Conservation (phyloP, 1,140 invertebrate species). For the Drosophila pandora region DNA sequence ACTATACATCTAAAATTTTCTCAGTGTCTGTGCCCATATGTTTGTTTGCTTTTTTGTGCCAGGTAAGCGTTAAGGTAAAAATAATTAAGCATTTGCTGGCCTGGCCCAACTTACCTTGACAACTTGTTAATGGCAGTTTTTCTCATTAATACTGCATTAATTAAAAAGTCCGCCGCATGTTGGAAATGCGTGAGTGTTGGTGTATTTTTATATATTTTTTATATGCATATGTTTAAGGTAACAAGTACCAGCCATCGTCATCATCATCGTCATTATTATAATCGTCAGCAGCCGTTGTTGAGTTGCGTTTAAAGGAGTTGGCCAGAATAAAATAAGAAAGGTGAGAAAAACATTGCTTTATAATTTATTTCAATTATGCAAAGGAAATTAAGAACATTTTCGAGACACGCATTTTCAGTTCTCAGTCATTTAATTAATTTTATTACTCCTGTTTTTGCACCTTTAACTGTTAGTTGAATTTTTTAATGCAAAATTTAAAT, state of each 20-base stretch:
- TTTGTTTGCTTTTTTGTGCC: constrained; percentile 3
- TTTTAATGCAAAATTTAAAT: too few species aligned
- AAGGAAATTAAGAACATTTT: constrained; percentile 15
- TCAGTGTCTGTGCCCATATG: not conserved
- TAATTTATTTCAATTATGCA: constrained; percentile 56
- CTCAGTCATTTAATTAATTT: constrained; percentile 11
- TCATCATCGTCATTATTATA: constrained; percentile 30
- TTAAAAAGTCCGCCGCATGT: constrained; percentile 84
- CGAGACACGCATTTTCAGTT: constrained; percentile 6
- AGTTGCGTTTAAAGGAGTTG: constrained; percentile 4
- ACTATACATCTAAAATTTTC: not conserved
- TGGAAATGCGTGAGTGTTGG: constrained; percentile 23
- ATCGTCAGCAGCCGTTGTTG: constrained; percentile 23
- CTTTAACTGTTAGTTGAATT: not conserved
- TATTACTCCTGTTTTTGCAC: not conserved
- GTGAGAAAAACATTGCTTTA: constrained; percentile 31
- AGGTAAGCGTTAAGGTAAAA: constrained; percentile 50
- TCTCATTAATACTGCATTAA: constrained; percentile 90
- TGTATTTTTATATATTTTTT: constrained; percentile 12
- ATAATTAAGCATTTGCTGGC: constrained; percentile 65
- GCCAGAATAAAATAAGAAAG: constrained; percentile 8
- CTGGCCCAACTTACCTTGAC: constrained; percentile 85
- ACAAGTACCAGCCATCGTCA: constrained; percentile 54
- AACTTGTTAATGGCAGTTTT: constrained; percentile 90
- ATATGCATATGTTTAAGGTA: constrained; percentile 43